Conservation (phyloP, 2,113 vertebrate genomes). For the Takifugu flavidus region DNA sequence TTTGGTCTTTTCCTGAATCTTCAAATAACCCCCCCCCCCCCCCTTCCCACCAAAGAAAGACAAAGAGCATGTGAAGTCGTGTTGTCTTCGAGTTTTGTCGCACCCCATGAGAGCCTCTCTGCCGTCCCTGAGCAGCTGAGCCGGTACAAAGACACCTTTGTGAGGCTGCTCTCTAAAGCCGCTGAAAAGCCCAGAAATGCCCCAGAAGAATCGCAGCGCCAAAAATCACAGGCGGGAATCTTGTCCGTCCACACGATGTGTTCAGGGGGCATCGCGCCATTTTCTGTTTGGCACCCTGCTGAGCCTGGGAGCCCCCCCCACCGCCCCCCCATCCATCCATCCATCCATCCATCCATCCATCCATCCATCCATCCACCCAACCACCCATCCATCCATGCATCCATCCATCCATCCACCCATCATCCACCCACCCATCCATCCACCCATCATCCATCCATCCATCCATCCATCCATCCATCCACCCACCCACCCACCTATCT, state of each 20-base stretch:
- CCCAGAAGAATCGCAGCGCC: slow-evolving; percentile 60
- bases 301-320: slow-evolving; percentile 22
- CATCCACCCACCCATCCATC: no score
- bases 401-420: no score
- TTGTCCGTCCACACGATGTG: slow-evolving; percentile 58
- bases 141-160: slow-evolving; percentile 74
- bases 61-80: slow-evolving; percentile 41
- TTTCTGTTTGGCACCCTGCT: slow-evolving; percentile 44
- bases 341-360: no score
- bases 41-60: slow-evolving; percentile 11
- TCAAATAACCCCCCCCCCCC: slow-evolving; percentile 4
- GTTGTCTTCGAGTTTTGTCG: slow-evolving; percentile 47
- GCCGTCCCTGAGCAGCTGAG: slow-evolving; percentile 58
- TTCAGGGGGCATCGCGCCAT: slow-evolving; percentile 56
- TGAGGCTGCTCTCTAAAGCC: slow-evolving; percentile 62
- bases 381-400: no score
- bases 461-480: no score
- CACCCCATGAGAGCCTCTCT: slow-evolving; percentile 48
- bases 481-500: not conserved
- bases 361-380: no score
- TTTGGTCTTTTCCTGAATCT: slow-evolving; percentile 6
- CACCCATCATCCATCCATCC: no score
- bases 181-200: slow-evolving; percentile 56
- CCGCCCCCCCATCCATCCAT: no score
- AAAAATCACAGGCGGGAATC: slow-evolving; percentile 74